These are phyloP conservation scores for Spodoptera littoralis DNA, from an alignment of 2,888 invertebrate genomes.

Conservation along the genomic window DNA sequence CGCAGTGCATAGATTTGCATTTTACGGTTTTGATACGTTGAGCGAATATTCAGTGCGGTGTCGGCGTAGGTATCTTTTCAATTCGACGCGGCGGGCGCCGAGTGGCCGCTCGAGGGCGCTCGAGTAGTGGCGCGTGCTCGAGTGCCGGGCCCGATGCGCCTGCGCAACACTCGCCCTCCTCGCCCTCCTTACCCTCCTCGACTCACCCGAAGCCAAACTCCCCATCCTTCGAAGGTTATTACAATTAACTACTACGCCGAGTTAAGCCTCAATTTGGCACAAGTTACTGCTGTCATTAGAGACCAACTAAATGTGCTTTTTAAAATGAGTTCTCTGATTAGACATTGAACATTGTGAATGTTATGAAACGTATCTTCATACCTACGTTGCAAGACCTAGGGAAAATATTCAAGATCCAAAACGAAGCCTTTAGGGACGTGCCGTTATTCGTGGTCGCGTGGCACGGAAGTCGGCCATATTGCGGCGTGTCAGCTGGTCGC, in stretches of 20 bases:
- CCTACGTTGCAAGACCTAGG: slow-evolving; percentile 16
- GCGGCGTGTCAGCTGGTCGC: slow-evolving; percentile 70
- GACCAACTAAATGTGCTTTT: slow-evolving; percentile 37
- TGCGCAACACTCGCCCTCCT: slow-evolving; percentile 70
- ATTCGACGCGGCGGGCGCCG: slow-evolving; percentile 83
- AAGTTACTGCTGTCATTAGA: slow-evolving; percentile 60
- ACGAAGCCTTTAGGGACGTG: slow-evolving; percentile 60
- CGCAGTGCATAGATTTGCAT: slow-evolving; percentile 88
- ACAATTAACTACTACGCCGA: slow-evolving; percentile 82
- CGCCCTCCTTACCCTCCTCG: slow-evolving; percentile 44
- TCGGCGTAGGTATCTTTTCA: slow-evolving; percentile 87
- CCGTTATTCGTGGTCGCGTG: slow-evolving; percentile 64
- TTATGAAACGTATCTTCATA: slow-evolving; percentile 12
- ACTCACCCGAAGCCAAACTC: slow-evolving; percentile 46
- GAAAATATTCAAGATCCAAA: slow-evolving; percentile 56
- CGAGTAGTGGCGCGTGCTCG: slow-evolving; percentile 86
- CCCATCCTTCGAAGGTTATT: slow-evolving; percentile 74
- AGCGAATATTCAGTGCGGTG: slow-evolving; percentile 87
- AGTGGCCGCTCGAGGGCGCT: slow-evolving; percentile 83
- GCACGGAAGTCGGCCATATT: slow-evolving; percentile 71
- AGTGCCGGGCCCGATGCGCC: slow-evolving; percentile 80
- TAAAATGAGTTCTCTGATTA: slow-evolving; percentile 35
- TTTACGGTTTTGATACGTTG: slow-evolving; percentile 88
- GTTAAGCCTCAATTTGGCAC: slow-evolving; percentile 80
- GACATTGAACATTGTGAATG: slow-evolving; percentile 15